Evolutionary conservation across 2,888 invertebrate genomes (phyloP).

Genomic region (Athalia cordata): DNA sequence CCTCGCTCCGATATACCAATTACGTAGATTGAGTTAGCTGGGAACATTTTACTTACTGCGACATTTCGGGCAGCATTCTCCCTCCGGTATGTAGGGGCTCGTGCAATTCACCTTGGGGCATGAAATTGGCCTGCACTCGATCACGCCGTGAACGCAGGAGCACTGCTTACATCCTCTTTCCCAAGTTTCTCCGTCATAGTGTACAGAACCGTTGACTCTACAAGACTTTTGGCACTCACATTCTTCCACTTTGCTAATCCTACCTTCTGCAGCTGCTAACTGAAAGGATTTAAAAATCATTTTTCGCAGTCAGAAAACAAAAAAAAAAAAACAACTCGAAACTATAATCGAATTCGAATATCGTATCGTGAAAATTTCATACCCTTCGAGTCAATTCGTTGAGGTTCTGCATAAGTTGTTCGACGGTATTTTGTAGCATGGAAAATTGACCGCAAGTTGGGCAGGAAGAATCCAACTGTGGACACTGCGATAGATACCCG

Average conservation of each 20-base stretch:
- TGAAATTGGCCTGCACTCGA: conserved; percentile 88
- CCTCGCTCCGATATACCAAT: too few relatives aligned
- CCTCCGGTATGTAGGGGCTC: conserved; percentile 85
- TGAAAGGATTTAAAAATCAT: conserved; percentile 72
- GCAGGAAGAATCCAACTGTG: conserved; percentile 89
- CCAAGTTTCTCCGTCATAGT: conserved; percentile 91
- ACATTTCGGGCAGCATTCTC: conserved; percentile 91
- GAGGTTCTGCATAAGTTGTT: conserved; percentile 86
- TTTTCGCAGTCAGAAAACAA: background rate
- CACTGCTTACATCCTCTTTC: conserved; percentile 90
- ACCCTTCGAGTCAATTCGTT: conserved; percentile 90
- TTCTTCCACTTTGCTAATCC: conserved; percentile 86
- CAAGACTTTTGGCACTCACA: conserved; percentile 95
- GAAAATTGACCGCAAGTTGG: conserved; percentile 94
- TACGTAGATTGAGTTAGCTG: background rate
- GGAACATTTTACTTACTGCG: conserved; percentile 80
- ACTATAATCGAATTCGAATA: too few relatives aligned
- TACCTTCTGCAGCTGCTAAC: conserved; percentile 88
- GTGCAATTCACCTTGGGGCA: conserved; percentile 87
- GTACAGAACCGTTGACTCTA: conserved; percentile 86
- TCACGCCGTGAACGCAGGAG: conserved; percentile 91
- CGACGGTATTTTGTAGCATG: conserved; percentile 87
- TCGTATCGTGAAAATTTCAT: conserved; percentile 52
- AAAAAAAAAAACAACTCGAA: background rate
- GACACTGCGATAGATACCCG: conserved; percentile 91